A percentile compares a stretch with the other conserved stretches of the same genome.
These are phyloP conservation scores for Metopolophium dirhodum DNA, from an alignment of 1,140 invertebrate species.

Conservation along the genomic window DNA sequence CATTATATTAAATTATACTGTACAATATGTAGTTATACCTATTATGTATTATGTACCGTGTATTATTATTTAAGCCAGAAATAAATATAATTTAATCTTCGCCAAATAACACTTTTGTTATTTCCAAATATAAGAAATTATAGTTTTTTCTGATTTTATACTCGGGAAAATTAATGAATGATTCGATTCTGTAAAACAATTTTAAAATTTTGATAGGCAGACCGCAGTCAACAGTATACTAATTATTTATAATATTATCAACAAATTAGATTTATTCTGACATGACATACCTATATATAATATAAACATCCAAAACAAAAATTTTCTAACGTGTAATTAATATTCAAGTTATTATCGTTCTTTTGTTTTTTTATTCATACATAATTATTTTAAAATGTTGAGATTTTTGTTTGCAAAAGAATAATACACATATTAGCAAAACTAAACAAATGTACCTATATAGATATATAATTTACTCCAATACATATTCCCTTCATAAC, in stretches of 20 bases:
- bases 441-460: not conserved
- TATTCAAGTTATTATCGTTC: not conserved
- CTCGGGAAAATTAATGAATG: not conserved
- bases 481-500: not conserved
- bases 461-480: not conserved
- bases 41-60: not conserved
- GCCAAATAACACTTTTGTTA: not conserved
- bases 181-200: not conserved
- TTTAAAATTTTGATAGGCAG: not conserved
- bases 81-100: not conserved
- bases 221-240: not conserved
- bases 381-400: not conserved
- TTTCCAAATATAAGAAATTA: not conserved
- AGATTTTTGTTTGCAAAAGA: not conserved
- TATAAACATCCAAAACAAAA: not conserved
- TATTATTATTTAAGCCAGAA: not conserved
- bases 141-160: not conserved
- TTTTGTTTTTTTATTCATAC: not conserved
- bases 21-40: too few species aligned
- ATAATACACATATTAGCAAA: not conserved
- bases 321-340: not conserved
- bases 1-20: too few species aligned
- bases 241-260: not conserved
- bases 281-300: not conserved
- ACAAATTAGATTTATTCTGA: not conserved